phyloP scores from a whole-genome alignment of 2,888 invertebrate genomes.

The Adineta ricciae region DNA sequence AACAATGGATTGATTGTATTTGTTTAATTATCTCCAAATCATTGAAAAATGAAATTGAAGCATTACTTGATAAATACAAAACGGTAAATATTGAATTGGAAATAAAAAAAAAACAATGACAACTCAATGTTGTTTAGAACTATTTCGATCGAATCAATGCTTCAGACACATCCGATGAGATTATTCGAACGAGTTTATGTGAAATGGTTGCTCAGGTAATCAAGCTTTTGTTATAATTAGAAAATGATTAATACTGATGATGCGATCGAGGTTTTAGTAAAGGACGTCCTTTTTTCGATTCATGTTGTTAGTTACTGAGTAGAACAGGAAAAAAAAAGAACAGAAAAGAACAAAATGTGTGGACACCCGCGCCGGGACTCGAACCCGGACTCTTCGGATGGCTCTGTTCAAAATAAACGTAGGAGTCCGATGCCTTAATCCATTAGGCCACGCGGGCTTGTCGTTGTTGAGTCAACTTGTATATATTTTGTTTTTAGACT shows the following conservation, averaged over 20 bases:
- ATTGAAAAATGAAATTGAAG: neutral
- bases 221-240: too few relatives aligned
- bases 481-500: neutral
- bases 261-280: neutral
- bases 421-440: constrained; percentile 24
- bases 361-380: constrained; percentile 23
- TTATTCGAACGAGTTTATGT: neutral
- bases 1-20: neutral
- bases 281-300: too few relatives aligned
- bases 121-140: neutral
- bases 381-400: constrained; percentile 23
- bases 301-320: neutral
- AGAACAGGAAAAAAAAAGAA: neutral
- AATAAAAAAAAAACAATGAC: too few relatives aligned
- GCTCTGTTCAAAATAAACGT: neutral
- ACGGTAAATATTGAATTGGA: neutral
- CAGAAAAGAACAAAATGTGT: neutral
- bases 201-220: neutral
- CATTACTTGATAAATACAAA: constrained; percentile 8
- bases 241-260: neutral
- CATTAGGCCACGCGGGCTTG: constrained; percentile 22
- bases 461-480: neutral
- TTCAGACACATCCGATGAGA: neutral
- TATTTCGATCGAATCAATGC: neutral
- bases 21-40: neutral